These are phyloP conservation scores for Alitta virens DNA, from an alignment of 2,888 invertebrate species.

Conservation along the genomic window DNA sequence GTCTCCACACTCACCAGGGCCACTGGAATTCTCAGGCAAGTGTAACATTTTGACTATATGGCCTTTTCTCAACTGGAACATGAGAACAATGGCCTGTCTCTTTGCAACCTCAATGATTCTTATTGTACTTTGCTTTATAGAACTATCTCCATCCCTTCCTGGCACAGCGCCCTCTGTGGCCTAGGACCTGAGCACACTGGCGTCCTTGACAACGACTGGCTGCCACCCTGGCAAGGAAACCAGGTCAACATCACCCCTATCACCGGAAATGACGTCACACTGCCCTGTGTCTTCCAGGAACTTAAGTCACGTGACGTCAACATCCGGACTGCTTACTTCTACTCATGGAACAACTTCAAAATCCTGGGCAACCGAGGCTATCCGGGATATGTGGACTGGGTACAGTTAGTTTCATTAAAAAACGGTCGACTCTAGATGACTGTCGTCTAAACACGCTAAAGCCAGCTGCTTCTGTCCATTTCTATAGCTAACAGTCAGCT, in stretches of 20 bases:
- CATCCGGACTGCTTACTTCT: conserved; percentile 11
- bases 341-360: conserved; percentile 11
- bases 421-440: too few species aligned
- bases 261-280: conserved; percentile 1
- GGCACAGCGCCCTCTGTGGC: conserved; percentile 11
- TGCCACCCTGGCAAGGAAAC: conserved; percentile 16
- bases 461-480: too few species aligned
- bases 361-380: not conserved
- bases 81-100: too few species aligned
- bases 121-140: too few species aligned
- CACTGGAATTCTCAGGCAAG: not conserved
- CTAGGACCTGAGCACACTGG: conserved; percentile 13
- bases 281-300: conserved; percentile 11
- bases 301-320: conserved; percentile 11
- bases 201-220: conserved; percentile 10
- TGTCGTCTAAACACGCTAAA: too few species aligned
- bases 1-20: conserved; percentile 7
- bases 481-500: too few species aligned
- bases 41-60: too few species aligned
- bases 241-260: conserved; percentile 8
- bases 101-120: too few species aligned
- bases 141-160: conserved; percentile 13
- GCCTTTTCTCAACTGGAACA: too few species aligned
- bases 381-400: conserved; percentile 11
- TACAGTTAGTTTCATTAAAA: too few species aligned